Evolutionary conservation across 2,888 invertebrate species (phyloP).

Genomic region (Marronus borbonicus): DNA sequence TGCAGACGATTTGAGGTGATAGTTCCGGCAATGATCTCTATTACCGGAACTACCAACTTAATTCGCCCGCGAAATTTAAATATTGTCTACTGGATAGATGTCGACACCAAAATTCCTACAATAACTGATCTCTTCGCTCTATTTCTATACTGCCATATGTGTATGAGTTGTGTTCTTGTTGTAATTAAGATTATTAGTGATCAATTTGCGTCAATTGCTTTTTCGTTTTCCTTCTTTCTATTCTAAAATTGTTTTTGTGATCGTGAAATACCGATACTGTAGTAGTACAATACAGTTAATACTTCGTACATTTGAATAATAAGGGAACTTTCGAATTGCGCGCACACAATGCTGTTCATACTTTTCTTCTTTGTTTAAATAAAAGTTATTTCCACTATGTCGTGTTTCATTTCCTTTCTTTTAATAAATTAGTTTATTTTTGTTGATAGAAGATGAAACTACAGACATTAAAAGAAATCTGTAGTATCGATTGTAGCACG

Average conservation of each 20-base stretch:
- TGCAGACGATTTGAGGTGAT: too few species aligned
- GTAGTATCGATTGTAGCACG: too few species aligned
- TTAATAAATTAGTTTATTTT: too few species aligned
- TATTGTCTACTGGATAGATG: too few species aligned
- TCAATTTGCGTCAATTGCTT: background rate
- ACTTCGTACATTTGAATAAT: constrained; percentile 3
- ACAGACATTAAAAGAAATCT: too few species aligned
- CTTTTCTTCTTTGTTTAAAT: constrained; percentile 42
- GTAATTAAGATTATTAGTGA: background rate
- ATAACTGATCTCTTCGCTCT: too few species aligned
- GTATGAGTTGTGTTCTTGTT: constrained; percentile 5
- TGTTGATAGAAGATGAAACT: too few species aligned
- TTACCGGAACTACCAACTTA: too few species aligned
- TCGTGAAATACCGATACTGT: background rate
- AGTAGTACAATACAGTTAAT: background rate
- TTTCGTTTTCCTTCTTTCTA: background rate
- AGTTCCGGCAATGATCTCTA: too few species aligned
- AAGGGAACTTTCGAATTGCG: constrained; percentile 26
- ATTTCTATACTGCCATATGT: background rate
- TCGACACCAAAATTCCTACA: too few species aligned
- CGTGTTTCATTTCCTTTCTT: background rate
- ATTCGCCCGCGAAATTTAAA: too few species aligned
- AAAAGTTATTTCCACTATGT: constrained; percentile 36
- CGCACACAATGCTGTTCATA: constrained; percentile 44
- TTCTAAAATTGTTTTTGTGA: background rate